Evolutionary conservation across 2,797 vertebrate species (phyloP), one percentile per base, ranked within the genome.

Genomic region (Macrochelys suwanniensis): DNA sequence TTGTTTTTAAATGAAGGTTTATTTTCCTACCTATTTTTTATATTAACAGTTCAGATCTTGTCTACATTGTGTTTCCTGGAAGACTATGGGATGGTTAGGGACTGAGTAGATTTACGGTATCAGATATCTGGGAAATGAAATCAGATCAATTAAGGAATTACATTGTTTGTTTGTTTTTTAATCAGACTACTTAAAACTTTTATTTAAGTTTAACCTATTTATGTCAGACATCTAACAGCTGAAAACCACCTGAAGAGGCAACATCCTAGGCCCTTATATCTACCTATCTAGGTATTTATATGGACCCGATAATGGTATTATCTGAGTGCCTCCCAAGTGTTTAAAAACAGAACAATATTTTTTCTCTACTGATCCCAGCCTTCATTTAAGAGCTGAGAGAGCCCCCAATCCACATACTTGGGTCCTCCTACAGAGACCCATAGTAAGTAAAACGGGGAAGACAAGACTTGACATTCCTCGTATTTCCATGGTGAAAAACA

Each of bases 21-120:
- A 85, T 78, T 80, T 74, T 92, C 54, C 37, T 56, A 88, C 84
- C 47, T 68, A 11, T 26, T 97, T 96, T 91, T 88, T 85, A 82
- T 85, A 80, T 89, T n/a, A 47, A 78, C 47, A 91, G 87, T 87
- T 87, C 49, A 57, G 88, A 80, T 53, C 85, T 74, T 4, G 1
- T 93, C 93, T 79, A 65, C n/a, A 45, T 92, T 71, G n/a, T 37
- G 65, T 71, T 90, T 88, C 49, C 68, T 92, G 93, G 86, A 94
- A 97, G 95, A 95, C 87, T 54, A 54, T 56, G 68, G 68, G 85
- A 84, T 76, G 77, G 85, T 80, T 53, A 83, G 74, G 91, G 76
- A 45, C 78, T 82, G 28, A 90, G 83, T 25, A 78, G 53, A 89
- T n/a, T 83, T 82, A 31, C 0, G 0, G 42, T 19, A 57, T 37